These are phyloP conservation scores for Ichneumoninae sp. DNA, from an alignment of 2,888 invertebrate species.

Conservation along the genomic window DNA sequence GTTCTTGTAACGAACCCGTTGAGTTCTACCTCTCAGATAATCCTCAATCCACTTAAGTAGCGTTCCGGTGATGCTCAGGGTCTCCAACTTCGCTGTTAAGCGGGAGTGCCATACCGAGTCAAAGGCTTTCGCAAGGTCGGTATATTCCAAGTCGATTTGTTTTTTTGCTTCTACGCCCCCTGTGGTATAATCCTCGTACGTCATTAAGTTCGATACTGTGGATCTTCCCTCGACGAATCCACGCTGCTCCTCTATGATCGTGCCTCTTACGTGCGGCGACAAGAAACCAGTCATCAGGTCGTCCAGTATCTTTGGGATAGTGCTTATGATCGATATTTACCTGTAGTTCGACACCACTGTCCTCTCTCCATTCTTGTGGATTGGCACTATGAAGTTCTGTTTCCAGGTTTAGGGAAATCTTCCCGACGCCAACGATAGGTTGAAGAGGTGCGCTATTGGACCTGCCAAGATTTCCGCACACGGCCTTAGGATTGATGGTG, in stretches of 20 bases:
- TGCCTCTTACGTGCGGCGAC: not conserved
- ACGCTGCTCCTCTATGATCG: not conserved
- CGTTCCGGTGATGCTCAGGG: not conserved
- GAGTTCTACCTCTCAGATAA: not conserved
- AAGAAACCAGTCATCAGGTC: not conserved
- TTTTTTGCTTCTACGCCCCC: not conserved
- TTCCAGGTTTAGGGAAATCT: not conserved
- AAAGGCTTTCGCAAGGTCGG: not conserved
- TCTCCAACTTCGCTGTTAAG: not conserved
- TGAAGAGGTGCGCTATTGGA: not conserved
- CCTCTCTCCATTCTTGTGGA: not conserved
- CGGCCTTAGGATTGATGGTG: not conserved
- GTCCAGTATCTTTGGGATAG: not conserved
- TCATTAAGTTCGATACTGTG: not conserved
- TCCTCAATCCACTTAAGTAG: not conserved
- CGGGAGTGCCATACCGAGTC: not conserved
- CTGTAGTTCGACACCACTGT: not conserved
- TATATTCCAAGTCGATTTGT: not conserved
- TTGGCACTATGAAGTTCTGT: not conserved
- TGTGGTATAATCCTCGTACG: not conserved
- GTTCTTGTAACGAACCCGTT: constrained; percentile 1
- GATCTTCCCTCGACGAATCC: not conserved
- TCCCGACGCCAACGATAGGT: not conserved
- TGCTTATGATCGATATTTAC: not conserved
- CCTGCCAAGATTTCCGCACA: not conserved